phyloP scores from a whole-genome alignment of 2,113 vertebrate genomes.

The Papio anubis region DNA sequence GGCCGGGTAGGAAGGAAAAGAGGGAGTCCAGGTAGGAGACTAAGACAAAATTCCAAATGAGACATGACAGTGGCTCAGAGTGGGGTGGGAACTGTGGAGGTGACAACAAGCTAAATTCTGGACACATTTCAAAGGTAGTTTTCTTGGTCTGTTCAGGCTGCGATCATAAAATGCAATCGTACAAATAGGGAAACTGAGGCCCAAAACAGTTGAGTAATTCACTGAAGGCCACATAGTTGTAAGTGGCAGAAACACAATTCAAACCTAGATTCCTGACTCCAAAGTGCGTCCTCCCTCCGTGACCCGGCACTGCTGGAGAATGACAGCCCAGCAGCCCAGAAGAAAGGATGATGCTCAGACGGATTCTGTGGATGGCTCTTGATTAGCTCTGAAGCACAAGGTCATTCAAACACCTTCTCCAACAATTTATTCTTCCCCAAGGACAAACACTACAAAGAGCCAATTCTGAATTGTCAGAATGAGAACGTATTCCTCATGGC shows the following conservation, averaged over 20 bases:
- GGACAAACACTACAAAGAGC: constrained; percentile 40
- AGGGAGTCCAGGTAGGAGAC: fast-evolving
- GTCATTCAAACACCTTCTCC: constrained; percentile 50
- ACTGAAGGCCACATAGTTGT: background rate
- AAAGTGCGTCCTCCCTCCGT: fast-evolving
- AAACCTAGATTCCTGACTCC: fast-evolving
- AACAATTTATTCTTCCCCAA: constrained; percentile 60
- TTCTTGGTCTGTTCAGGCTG: too few relatives aligned
- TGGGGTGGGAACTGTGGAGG: fast-evolving
- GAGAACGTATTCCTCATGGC: background rate
- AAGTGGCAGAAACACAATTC: fast-evolving
- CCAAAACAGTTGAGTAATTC: background rate
- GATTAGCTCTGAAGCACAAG: constrained; percentile 44
- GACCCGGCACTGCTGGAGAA: fast-evolving
- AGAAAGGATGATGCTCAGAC: background rate
- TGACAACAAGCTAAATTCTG: background rate
- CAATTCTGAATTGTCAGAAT: background rate
- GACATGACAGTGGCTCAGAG: too few relatives aligned
- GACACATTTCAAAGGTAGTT: background rate
- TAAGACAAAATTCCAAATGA: background rate
- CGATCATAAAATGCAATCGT: background rate
- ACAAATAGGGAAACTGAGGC: background rate
- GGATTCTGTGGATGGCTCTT: constrained; percentile 18
- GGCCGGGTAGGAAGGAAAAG: too few relatives aligned
- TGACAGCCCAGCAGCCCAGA: background rate